Conservation (phyloP, 2,888 invertebrate species). For the Drosophila affinis region DNA sequence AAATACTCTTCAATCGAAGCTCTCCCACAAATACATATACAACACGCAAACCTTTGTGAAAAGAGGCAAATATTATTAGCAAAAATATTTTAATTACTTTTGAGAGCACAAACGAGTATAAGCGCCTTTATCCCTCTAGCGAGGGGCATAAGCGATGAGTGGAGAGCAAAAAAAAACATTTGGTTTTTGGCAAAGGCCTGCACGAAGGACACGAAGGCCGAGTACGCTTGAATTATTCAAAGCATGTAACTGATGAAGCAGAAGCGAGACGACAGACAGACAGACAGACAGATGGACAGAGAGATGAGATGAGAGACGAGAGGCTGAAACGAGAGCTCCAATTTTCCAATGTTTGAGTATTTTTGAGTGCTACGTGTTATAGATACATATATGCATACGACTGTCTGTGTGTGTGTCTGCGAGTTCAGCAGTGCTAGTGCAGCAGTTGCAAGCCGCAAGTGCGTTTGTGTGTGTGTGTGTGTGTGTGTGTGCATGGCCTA, state of each 20-base stretch:
- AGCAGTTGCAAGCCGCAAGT: slow-evolving; percentile 59
- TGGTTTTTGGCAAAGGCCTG: slow-evolving; percentile 36
- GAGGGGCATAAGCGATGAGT: slow-evolving; percentile 3
- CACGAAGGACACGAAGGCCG: not conserved
- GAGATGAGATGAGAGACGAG: slow-evolving; percentile 6
- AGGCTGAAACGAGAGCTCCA: slow-evolving; percentile 20
- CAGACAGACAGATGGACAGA: slow-evolving; percentile 27
- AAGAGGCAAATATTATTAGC: slow-evolving; percentile 1
- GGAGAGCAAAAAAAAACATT: slow-evolving; percentile 11
- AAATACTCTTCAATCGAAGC: too few relatives aligned
- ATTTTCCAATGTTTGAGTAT: slow-evolving; percentile 58
- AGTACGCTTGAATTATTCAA: slow-evolving; percentile 80
- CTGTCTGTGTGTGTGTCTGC: slow-evolving; percentile 24
- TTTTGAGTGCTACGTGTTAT: slow-evolving; percentile 74
- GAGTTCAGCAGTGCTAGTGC: too few relatives aligned
- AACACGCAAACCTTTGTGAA: not conserved
- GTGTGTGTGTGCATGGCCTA: slow-evolving; percentile 64
- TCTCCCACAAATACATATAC: too few relatives aligned
- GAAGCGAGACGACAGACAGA: slow-evolving; percentile 59
- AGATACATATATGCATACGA: slow-evolving; percentile 55
- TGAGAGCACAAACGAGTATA: not conserved
- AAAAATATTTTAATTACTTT: slow-evolving; percentile 61
- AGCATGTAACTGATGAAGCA: slow-evolving; percentile 81
- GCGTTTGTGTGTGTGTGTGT: slow-evolving; percentile 33
- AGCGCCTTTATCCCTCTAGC: too few relatives aligned